Conservation (phyloP, 1,140 invertebrate species). For the Magallana gigas region DNA sequence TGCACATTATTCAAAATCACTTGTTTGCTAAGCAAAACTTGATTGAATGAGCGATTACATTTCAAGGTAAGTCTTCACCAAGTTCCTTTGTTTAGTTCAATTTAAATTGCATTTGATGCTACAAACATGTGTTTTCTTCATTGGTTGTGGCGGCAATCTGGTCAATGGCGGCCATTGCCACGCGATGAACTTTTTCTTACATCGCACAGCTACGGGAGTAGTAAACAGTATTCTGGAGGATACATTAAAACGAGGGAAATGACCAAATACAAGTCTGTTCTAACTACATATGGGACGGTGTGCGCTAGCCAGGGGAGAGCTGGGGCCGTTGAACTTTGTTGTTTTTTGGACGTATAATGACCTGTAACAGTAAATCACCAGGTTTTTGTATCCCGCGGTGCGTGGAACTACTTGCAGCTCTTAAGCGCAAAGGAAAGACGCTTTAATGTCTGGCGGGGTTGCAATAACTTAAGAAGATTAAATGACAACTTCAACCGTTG, state of each 20-base stretch:
- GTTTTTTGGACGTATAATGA: constrained; percentile 20
- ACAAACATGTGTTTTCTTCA: constrained; percentile 33
- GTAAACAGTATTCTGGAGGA: constrained; percentile 26
- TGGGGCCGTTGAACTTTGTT: constrained; percentile 17
- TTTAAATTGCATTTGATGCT: constrained; percentile 35
- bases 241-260: constrained; percentile 35
- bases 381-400: not conserved
- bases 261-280: constrained; percentile 37
- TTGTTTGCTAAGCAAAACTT: no score
- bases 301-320: not conserved
- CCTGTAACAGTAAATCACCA: constrained; percentile 28
- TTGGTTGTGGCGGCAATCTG: constrained; percentile 32
- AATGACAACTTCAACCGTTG: constrained; percentile 9
- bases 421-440: not conserved
- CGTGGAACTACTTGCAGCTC: not conserved
- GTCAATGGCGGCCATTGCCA: constrained; percentile 27
- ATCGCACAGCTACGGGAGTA: constrained; percentile 21
- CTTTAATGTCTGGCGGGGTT: constrained; percentile 7
- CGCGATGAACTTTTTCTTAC: constrained; percentile 13
- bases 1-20: no score
- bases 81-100: constrained; percentile 25
- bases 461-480: constrained; percentile 12
- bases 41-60: not conserved
- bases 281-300: constrained; percentile 11
- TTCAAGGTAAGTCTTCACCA: not conserved